These are phyloP conservation scores for Zosterops japonicus DNA, from an alignment of 2,113 vertebrate genomes.

Conservation along the genomic window DNA sequence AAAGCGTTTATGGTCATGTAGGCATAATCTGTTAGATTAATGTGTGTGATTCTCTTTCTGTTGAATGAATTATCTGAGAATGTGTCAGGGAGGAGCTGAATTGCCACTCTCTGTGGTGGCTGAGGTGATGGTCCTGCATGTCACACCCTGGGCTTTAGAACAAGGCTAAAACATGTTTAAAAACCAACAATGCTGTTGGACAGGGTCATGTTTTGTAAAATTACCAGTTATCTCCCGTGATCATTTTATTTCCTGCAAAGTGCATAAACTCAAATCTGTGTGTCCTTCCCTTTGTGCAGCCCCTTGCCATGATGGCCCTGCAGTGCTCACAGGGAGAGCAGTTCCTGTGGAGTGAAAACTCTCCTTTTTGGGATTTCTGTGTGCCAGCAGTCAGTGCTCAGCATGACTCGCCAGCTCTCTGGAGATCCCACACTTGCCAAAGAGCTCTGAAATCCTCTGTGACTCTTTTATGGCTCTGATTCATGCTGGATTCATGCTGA, in stretches of 20 bases:
- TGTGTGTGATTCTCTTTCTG: background rate
- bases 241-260: background rate
- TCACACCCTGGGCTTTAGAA: background rate
- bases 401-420: background rate
- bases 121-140: background rate
- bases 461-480: constrained; percentile 21
- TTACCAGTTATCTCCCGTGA: background rate
- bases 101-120: background rate
- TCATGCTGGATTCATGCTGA: constrained; percentile 32
- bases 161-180: background rate
- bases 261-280: fast-evolving
- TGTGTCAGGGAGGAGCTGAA: background rate
- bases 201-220: background rate
- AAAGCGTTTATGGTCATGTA: background rate
- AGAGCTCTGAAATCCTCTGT: background rate
- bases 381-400: background rate
- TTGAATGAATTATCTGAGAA: background rate
- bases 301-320: fast-evolving
- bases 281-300: background rate
- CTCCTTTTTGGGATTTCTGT: fast-evolving
- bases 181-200: background rate
- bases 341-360: background rate
- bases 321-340: background rate
- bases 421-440: background rate
- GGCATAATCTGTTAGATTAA: background rate